Conservation (phyloP, 2,888 invertebrate genomes). For the Exocentrus adspersus region DNA sequence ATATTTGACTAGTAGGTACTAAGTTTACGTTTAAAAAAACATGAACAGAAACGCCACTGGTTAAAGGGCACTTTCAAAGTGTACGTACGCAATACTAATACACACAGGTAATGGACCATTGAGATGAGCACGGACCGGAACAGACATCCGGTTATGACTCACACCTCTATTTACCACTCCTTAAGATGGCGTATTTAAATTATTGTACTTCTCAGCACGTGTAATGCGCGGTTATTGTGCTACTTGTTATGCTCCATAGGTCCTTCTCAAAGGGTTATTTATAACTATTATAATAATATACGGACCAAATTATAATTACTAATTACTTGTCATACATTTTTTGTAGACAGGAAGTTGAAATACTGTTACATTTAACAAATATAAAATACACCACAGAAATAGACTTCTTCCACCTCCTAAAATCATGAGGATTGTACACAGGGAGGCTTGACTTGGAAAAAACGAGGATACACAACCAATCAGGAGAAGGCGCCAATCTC, state of each 20-base stretch:
- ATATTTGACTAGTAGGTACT: no score
- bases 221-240: slow-evolving; percentile 49
- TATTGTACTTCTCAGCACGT: slow-evolving; percentile 48
- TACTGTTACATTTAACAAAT: no score
- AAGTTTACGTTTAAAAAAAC: no score
- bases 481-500: no score
- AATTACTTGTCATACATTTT: slow-evolving; percentile 6
- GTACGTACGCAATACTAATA: not conserved
- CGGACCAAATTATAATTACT: slow-evolving; percentile 24
- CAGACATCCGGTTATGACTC: slow-evolving; percentile 61
- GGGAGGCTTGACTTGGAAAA: no score
- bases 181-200: slow-evolving; percentile 52
- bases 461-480: no score
- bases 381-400: no score
- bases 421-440: no score
- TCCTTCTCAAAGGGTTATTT: slow-evolving; percentile 38
- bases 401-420: no score
- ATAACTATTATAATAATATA: slow-evolving; percentile 30
- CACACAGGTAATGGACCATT: slow-evolving; percentile 54
- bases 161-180: slow-evolving; percentile 48
- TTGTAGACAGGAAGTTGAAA: slow-evolving; percentile 15
- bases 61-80: slow-evolving; percentile 13
- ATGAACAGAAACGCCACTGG: slow-evolving; percentile 10
- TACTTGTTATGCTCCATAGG: slow-evolving; percentile 50
- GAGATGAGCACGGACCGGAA: slow-evolving; percentile 60